phyloP scores from a whole-genome alignment of 2,113 vertebrate species.

The Cinclus cinclus region DNA sequence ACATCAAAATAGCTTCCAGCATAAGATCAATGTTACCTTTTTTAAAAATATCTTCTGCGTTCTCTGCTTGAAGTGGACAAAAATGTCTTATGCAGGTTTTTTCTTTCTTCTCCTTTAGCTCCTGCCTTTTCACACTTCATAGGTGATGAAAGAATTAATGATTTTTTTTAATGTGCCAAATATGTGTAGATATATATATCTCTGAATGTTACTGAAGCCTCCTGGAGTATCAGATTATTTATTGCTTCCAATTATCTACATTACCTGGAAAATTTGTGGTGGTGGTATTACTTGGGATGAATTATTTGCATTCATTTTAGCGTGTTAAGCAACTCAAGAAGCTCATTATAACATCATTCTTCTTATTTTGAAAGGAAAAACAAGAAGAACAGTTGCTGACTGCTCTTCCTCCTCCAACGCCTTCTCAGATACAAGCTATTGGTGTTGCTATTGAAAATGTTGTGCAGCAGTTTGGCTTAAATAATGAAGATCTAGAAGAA shows the following conservation, averaged over 20 bases:
- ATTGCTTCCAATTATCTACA: neutral
- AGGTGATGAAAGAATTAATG: neutral
- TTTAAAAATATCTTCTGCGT: neutral
- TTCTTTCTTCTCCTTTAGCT: neutral
- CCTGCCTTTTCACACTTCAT: neutral
- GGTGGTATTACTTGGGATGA: neutral
- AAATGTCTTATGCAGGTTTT: neutral
- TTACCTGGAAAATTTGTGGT: neutral
- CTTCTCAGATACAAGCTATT: constrained; percentile 81
- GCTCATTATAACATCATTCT: neutral
- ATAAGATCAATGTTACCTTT: neutral
- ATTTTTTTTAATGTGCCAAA: neutral
- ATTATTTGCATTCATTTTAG: neutral
- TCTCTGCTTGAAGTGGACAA: neutral
- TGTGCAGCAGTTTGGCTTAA: constrained; percentile 82
- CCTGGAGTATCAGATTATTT: neutral
- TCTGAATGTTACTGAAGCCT: neutral
- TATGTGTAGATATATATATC: neutral
- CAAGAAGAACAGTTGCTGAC: constrained; percentile 85
- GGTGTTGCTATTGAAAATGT: constrained; percentile 79
- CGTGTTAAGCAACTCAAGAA: neutral
- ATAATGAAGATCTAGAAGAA: constrained; percentile 77
- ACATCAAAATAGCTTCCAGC: neutral
- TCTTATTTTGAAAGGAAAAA: constrained; percentile 79
- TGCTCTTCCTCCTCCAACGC: constrained; percentile 81